Percentiles rank a stretch among this genome's conserved stretches.
These are phyloP conservation scores for Drosophila mercatorum DNA, from an alignment of 2,888 invertebrate species.

Conservation along the genomic window DNA sequence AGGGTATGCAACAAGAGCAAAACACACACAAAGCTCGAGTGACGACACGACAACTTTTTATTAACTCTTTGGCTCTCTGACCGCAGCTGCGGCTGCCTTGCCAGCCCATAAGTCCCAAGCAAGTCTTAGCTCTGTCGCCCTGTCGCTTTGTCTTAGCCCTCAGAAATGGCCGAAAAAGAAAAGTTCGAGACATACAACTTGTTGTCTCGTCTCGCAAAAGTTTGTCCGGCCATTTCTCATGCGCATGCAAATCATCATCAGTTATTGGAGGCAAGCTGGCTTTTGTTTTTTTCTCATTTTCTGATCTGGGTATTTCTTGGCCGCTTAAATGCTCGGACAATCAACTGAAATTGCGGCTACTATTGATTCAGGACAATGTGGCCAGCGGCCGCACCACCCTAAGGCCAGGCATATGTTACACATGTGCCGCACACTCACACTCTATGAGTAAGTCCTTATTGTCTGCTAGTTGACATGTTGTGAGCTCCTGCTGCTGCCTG, in stretches of 20 bases:
- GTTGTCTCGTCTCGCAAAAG: slow-evolving; percentile 55
- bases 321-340: slow-evolving; percentile 45
- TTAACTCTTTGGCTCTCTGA: slow-evolving; percentile 72
- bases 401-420: slow-evolving; percentile 54
- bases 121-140: slow-evolving; percentile 11
- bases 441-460: slow-evolving; percentile 30
- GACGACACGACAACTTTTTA: slow-evolving; percentile 66
- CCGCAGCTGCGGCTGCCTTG: slow-evolving; percentile 47
- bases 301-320: slow-evolving; percentile 33
- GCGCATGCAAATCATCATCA: slow-evolving; percentile 54
- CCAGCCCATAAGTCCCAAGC: neutral
- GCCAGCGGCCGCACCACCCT: neutral
- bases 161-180: slow-evolving; percentile 25
- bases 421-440: neutral
- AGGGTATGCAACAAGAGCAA: slow-evolving; percentile 18
- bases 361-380: slow-evolving; percentile 59
- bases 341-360: slow-evolving; percentile 52
- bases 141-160: slow-evolving; percentile 30
- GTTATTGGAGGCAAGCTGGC: slow-evolving; percentile 1
- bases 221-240: slow-evolving; percentile 41
- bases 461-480: slow-evolving; percentile 37
- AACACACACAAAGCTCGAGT: slow-evolving; percentile 20
- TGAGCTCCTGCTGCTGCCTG: slow-evolving; percentile 4
- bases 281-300: slow-evolving; percentile 8
- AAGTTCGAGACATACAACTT: slow-evolving; percentile 57